Conservation (phyloP, 2,113 vertebrate genomes). For the Catharus minimus region DNA sequence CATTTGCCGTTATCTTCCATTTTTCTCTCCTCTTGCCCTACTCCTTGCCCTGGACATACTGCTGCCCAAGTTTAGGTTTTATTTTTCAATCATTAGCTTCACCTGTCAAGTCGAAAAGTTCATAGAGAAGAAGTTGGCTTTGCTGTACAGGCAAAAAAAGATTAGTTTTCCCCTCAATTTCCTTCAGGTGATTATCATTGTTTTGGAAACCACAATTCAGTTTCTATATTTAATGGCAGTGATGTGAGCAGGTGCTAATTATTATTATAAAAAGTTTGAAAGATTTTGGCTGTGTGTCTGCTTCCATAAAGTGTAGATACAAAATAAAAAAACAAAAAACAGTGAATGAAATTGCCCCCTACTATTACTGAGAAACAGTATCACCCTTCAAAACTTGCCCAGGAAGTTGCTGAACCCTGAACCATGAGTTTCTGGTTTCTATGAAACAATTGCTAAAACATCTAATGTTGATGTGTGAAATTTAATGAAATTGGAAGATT, state of each 20-base stretch:
- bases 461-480: not conserved
- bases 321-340: not conserved
- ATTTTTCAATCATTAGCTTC: not conserved
- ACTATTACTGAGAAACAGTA: not conserved
- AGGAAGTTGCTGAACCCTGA: not conserved
- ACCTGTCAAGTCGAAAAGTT: not conserved
- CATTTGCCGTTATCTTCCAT: not conserved
- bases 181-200: not conserved
- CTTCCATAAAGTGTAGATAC: rapidly evolving
- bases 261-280: not conserved
- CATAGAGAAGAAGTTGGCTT: not conserved
- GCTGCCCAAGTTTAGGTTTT: not conserved
- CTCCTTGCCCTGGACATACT: not conserved
- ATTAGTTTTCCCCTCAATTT: not conserved
- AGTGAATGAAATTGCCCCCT: not conserved
- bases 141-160: not conserved
- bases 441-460: not conserved
- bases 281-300: not conserved
- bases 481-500: not conserved
- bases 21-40: not conserved
- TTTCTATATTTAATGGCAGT: not conserved
- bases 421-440: not conserved
- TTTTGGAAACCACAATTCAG: not conserved
- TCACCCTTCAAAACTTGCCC: not conserved
- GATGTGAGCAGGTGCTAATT: not conserved